Base-by-base conservation (phyloP, 2,888 invertebrate genomes). In the Mesochorus sp. region DNA sequence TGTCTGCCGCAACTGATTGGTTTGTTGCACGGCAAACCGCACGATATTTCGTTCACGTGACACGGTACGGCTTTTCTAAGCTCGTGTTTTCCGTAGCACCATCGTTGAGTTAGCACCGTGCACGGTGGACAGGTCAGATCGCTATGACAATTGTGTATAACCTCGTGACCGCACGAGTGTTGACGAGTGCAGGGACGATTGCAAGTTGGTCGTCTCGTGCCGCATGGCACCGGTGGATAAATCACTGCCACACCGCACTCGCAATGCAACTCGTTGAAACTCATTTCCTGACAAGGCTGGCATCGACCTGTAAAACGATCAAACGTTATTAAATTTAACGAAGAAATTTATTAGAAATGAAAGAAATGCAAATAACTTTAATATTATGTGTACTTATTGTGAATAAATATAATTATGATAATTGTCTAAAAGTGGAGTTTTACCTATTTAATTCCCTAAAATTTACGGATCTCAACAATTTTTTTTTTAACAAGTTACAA, bases 211-310 rank as follows among this genome's bases (percentile, higher is more conserved):
- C 95, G 95, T 76, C 95, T 94, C 0, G 97, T 96, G 14, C 99
- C 99, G 91, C 99, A 99, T 0, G 97, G 94, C 59, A 99, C 95
- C 0, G 99, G 99, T 0, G 99, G 99, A 89, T 95, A 95, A 66
- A 96, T 91, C 28, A 98, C 96, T 81, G 95, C 94, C 0, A 94
- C 93, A 4, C 99, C 98, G 91, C 99, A 99, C 88, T 96, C 96
- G 90, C 99, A 99, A 17, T 94, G 94, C 61, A 99, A 92, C 91
- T 99, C 99, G 64, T 97, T 96, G 92, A 98, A 98, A 87, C 94
- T 90, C 72, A 88, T 90, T 4, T 87, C 84, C 86, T 88, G 90
- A 67, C 91, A 90, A 1, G 87, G 83, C 31, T 85, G 85, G 73
- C 91, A 91, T 79, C 90, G 84, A n/a, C 87, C 89, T 89, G 64